These are phyloP conservation scores for Drosophila mauritiana DNA, from an alignment of 1,140 invertebrate species.

Conservation along the genomic window DNA sequence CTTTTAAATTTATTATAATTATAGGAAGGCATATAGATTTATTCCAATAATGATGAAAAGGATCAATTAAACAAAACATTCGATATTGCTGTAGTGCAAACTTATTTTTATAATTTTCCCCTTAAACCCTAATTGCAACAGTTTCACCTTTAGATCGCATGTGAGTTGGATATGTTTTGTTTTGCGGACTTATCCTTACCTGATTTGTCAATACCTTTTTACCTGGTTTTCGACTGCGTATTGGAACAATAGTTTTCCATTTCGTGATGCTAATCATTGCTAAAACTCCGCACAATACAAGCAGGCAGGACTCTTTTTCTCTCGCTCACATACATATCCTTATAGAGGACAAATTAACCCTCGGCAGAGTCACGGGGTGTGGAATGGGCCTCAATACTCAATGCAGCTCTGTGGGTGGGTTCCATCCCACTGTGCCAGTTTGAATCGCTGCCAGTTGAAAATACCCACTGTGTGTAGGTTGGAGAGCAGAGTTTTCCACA, in stretches of 20 bases:
- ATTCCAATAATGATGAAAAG: no score
- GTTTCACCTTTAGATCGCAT: constrained; percentile 2
- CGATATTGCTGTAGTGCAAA: neutral
- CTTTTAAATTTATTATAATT: no score
- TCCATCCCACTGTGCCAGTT: constrained; percentile 67
- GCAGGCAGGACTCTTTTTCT: constrained; percentile 1
- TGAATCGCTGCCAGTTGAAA: constrained; percentile 37
- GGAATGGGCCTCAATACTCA: constrained; percentile 21
- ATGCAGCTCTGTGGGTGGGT: constrained; percentile 58
- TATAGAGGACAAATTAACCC: constrained; percentile 61
- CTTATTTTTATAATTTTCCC: neutral
- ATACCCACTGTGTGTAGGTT: constrained; percentile 2
- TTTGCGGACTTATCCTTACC: constrained; percentile 48
- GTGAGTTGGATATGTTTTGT: constrained; percentile 19
- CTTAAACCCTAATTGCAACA: constrained; percentile 54
- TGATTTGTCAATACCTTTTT: constrained; percentile 74
- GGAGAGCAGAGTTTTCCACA: constrained; percentile 28
- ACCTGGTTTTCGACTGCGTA: constrained; percentile 69
- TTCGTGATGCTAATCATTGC: constrained; percentile 80
- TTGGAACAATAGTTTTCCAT: constrained; percentile 76
- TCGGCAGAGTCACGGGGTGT: constrained; percentile 39
- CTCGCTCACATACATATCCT: constrained; percentile 11
- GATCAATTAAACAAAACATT: neutral
- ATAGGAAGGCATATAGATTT: no score
- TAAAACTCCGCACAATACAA: constrained; percentile 64